phyloP scores from a whole-genome alignment of 1,140 invertebrate genomes.

The Ectropis grisescens region DNA sequence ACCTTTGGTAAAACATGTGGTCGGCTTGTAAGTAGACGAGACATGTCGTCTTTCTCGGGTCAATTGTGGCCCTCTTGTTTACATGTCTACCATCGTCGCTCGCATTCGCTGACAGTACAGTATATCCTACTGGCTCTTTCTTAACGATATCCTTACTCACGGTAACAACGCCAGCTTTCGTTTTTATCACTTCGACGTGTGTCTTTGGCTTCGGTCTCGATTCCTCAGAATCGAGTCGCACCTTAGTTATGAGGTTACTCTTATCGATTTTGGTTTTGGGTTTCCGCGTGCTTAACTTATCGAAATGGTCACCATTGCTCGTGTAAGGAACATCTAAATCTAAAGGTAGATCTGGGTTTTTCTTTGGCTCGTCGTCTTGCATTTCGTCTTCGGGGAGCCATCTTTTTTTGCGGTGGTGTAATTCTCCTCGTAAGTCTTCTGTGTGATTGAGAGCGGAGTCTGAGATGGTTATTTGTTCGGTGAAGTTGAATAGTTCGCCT shows the following conservation, averaged over 20 bases:
- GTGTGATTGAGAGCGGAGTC: conserved; percentile 25
- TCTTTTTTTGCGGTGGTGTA: conserved; percentile 57
- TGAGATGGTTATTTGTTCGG: conserved; percentile 25
- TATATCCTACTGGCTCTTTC: conserved; percentile 62
- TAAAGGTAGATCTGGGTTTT: conserved; percentile 73
- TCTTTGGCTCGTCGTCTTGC: conserved; percentile 67
- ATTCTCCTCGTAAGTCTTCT: conserved; percentile 44
- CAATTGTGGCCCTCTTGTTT: conserved; percentile 80
- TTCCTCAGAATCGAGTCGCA: conserved; percentile 65
- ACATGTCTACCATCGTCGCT: conserved; percentile 73
- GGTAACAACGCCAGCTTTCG: conserved; percentile 70
- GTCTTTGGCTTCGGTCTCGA: conserved; percentile 74
- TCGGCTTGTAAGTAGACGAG: conserved; percentile 96
- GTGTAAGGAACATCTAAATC: conserved; percentile 75
- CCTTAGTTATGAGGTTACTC: conserved; percentile 62
- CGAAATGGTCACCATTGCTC: conserved; percentile 69
- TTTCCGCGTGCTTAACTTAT: conserved; percentile 59
- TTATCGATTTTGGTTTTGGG: conserved; percentile 67
- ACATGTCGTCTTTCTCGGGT: conserved; percentile 86
- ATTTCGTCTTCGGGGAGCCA: conserved; percentile 70
- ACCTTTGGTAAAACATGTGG: conserved; percentile 93
- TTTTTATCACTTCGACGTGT: conserved; percentile 74
- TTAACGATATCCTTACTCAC: conserved; percentile 63
- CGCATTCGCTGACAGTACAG: conserved; percentile 66
- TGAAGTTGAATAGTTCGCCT: conserved; percentile 54